Base-by-base conservation (phyloP, 2,113 vertebrate species). In the Myotis davidii region DNA sequence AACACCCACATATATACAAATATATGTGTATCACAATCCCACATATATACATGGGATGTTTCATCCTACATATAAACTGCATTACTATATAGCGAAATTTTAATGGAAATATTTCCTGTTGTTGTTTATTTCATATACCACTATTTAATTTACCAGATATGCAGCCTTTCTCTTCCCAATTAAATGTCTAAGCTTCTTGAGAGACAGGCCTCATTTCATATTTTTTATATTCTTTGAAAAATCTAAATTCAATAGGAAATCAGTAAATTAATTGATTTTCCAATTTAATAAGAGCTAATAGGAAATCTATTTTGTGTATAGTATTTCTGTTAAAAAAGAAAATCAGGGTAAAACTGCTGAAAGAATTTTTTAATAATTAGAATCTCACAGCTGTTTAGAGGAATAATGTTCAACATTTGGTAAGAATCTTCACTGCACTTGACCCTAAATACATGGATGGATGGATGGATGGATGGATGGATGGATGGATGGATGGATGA, bases 81-180 rank as follows among this genome's bases (percentile, higher is more conserved):
- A 74, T 20, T 34, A 83, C 50, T n/a, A 37, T n/a, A 25, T 8
- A 42, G 20, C 6, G 29, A 78, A 85, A 54, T 70, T 84, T 85
- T 87, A 84, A 85, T 29, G 72, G 45, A 89, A 91, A 77, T 17
- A 76, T 48, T 69, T 81, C 34, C 69, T 67, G 17, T 89, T 77
- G 83, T 18, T 77, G n/a, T 50, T 56, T 56, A 84, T 87, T 89
- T 88, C 59, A 64, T 54, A 45, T 45, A 48, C 61, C 12, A 87
- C 81, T 86, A 74, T 83, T 92, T 92, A 94, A 92, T 39, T 88
- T 79, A 78, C 39, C 27, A 87, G 20, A 94, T 50, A 83, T 27
- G 25, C 25, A 94, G n/a, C 2, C 50, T 27, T 89, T 83, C 16
- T 48, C 70, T 86, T 94, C 16, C 64, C 50, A 87, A 73, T 76